phyloP scores from a whole-genome alignment of 2,888 invertebrate genomes.

The Gryllus longicercus region DNA sequence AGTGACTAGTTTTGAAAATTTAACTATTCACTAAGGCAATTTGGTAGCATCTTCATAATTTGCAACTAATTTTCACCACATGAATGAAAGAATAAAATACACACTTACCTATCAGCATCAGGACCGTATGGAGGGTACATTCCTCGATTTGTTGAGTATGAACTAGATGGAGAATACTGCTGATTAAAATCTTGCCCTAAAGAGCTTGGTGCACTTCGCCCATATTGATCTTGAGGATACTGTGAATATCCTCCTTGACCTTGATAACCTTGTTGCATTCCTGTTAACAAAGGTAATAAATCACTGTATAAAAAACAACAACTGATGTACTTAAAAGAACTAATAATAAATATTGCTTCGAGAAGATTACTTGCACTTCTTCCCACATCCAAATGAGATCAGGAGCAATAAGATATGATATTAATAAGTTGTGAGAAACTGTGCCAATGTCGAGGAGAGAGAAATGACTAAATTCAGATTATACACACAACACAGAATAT shows the following conservation, averaged over 20 bases:
- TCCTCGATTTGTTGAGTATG: conserved; percentile 42
- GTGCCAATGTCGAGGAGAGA: background rate
- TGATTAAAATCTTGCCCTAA: conserved; percentile 50
- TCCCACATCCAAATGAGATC: too few relatives aligned
- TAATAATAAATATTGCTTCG: background rate
- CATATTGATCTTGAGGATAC: conserved; percentile 49
- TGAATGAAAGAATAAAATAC: background rate
- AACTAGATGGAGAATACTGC: conserved; percentile 47
- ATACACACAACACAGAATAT: background rate
- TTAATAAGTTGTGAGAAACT: background rate
- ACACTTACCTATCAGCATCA: conserved; percentile 43
- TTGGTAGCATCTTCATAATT: too few relatives aligned
- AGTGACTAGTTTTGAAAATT: too few relatives aligned
- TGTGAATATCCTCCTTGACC: conserved; percentile 49
- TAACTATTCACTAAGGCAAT: too few relatives aligned
- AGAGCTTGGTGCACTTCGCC: conserved; percentile 46
- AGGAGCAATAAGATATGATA: too few relatives aligned
- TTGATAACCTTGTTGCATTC: conserved; percentile 47
- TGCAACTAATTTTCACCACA: background rate
- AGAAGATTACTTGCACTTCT: too few relatives aligned
- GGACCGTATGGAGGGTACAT: conserved; percentile 50
- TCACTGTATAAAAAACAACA: too few relatives aligned
- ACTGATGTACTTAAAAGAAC: background rate
- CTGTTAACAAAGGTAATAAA: conserved; percentile 40
- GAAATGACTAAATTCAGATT: background rate